Evolutionary conservation across 2,113 vertebrate genomes (phyloP), one percentile per base, ranked within the genome.

Genomic region (Colossoma macropomum): DNA sequence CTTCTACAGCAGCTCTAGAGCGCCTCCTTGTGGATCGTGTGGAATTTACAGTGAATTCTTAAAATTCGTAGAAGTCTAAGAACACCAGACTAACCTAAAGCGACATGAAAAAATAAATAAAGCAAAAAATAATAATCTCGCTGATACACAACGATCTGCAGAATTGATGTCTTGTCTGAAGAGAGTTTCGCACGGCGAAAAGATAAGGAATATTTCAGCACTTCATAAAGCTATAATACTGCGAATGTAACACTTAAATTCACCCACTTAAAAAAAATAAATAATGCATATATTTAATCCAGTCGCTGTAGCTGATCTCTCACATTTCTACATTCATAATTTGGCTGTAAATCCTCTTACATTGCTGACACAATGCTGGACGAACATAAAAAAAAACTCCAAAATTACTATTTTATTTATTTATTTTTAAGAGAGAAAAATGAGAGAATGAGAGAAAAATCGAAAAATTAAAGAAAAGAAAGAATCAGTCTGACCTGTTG

Each of bases 21-120:
- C 81, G 85, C 81, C 85, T 38, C 77, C 77, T 65, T 1, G 25
- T 80, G 81, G 71, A 79, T 25, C 0, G 1, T 30, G 45, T 16
- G 30, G 8, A 62, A 62, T 15, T 52, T n/a, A 25, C 23, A 62
- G n/a, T 23, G 41, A 21, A 23, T 34, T 38, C 34, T 45, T 11
- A 23, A 45, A 71, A 25, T 71, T 15, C 1, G 34, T 11, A 10
- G 23, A 69, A 69, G 21, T 69, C 7, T 4, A 41, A 45, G 34
- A 71, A 71, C 23, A 45, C 38, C 2, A 23, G 54, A 32, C 34
- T 71, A n/a, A 9, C 34, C 19, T 21, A 23, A 38, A 32, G 15
- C 9, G 17, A 9, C 8, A 21, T 30, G 2, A 23, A 8, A 0
- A 1, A 38, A 69, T 23, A 38, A 38, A 23, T 38, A 7, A 7